These are phyloP conservation scores for Oophaga pumilio DNA, from an alignment of 2,113 vertebrate species.

Conservation along the genomic window DNA sequence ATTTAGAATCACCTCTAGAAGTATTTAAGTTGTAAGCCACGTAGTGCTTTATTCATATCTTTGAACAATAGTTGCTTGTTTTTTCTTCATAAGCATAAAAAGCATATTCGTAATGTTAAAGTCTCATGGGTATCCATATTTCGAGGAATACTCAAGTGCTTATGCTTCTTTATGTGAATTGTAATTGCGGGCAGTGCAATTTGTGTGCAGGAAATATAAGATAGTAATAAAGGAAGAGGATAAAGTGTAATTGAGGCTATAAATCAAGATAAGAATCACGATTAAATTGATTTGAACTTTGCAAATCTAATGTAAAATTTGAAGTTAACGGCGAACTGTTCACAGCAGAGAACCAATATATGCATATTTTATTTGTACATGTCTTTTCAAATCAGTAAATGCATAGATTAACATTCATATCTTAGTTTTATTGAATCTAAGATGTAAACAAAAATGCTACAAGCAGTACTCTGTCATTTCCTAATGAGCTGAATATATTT, in stretches of 20 bases:
- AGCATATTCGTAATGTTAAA: neutral
- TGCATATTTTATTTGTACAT: neutral
- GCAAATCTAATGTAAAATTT: constrained; percentile 34
- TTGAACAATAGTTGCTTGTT: neutral
- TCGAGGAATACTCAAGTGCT: constrained; percentile 10
- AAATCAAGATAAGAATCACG: constrained; percentile 32
- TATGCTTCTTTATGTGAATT: constrained; percentile 4
- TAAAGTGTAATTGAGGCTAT: constrained; percentile 9
- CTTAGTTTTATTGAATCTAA: constrained; percentile 34
- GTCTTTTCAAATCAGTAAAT: constrained; percentile 13
- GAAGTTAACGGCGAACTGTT: neutral
- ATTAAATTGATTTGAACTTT: constrained; percentile 39
- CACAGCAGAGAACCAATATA: constrained; percentile 21
- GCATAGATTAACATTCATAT: constrained; percentile 37
- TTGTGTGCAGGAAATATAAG: constrained; percentile 22
- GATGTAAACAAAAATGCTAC: constrained; percentile 32
- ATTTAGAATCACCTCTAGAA: neutral
- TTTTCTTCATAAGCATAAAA: neutral
- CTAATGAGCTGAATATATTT: constrained; percentile 21
- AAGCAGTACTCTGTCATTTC: constrained; percentile 21
- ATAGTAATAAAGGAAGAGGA: constrained; percentile 3
- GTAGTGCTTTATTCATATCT: neutral
- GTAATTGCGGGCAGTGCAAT: constrained; percentile 22
- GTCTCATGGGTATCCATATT: constrained; percentile 4
- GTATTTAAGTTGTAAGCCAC: neutral